Base-by-base conservation (phyloP, 30 jellyfish, hydroid and myxozoan genomes). In the Turritopsis rubra region DNA sequence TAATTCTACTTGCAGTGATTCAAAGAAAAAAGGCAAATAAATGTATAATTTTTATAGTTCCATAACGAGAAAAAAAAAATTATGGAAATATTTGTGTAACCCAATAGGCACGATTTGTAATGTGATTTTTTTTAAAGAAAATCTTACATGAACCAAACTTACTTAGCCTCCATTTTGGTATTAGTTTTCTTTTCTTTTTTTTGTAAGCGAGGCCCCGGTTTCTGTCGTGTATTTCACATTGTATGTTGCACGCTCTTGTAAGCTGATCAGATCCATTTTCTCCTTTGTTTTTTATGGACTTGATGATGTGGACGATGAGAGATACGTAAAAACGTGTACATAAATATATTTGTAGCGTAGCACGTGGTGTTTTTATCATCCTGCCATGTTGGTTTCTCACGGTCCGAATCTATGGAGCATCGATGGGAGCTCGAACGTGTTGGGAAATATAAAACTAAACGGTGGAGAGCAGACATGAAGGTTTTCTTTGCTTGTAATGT, bases 41-140 rank as follows among this genome's bases (percentile, higher is more conserved):
- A 68, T 68, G 77, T 68, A 68, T 68, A 68, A 68, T 68, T 68
- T 68, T 68, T 68, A 68, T 68, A 68, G 30, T 68, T 68, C 77
- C 77, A 27, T 27, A 68, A n/a, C 28, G 19, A 68, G 77, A n/a
- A 27, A 27, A 41, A n/a, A n/a, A 41, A 41, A 41, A 41, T 41
- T 41, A 41, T 41, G 60, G 30, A 68, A 68, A n/a, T 68, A 68
- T 68, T 68, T 68, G 77, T 68, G 77, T 68, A 68, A 68, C 77
- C 28, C 13, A 41, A 13, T 68, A 27, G 30, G 77, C 77, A 27
- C 77, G 28, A 68, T 68, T 68, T 68, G 77, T 68, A 68, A 68
- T 41, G 77, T 68, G 77, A 68, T 68, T 68, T 68, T 68, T n/a
- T 68, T 68, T 68, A 68, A 68, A 27, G 30, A 68, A 68, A 68